Evolutionary conservation across 1,140 invertebrate species (phyloP).

Genomic region (Magallana gigas): DNA sequence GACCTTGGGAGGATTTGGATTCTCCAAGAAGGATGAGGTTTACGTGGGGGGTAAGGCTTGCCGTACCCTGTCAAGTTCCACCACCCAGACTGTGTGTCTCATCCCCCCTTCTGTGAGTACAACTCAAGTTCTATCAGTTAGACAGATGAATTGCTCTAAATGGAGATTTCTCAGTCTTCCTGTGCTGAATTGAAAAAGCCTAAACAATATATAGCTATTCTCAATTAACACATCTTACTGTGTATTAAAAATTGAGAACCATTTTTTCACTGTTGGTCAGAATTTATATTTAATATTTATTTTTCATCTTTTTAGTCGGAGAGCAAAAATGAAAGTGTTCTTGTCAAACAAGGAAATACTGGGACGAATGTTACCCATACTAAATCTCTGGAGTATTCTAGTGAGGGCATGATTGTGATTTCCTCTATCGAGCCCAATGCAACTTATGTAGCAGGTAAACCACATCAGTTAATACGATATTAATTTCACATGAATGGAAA

Average conservation of each 20-base stretch:
- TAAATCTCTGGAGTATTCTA: background rate
- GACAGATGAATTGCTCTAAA: too few relatives aligned
- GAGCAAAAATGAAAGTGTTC: background rate
- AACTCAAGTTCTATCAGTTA: background rate
- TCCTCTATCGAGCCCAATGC: background rate
- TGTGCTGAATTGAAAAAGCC: too few relatives aligned
- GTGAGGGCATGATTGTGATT: background rate
- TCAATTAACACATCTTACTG: too few relatives aligned
- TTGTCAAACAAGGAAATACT: background rate
- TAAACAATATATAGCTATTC: too few relatives aligned
- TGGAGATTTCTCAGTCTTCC: too few relatives aligned
- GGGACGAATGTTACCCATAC: background rate
- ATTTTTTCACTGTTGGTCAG: too few relatives aligned
- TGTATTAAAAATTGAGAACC: too few relatives aligned
- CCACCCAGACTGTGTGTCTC: constrained; percentile 59
- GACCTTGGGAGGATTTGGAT: constrained; percentile 68
- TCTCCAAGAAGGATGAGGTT: constrained; percentile 57
- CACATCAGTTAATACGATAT: background rate
- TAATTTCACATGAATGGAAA: background rate
- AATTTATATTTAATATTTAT: too few relatives aligned
- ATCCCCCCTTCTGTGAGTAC: constrained; percentile 52
- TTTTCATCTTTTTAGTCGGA: background rate
- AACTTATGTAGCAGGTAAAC: constrained; percentile 28
- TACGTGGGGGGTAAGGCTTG: constrained; percentile 60
- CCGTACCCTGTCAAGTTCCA: constrained; percentile 38